Conservation (phyloP, 2,888 invertebrate species). For the Aelia acuminata region DNA sequence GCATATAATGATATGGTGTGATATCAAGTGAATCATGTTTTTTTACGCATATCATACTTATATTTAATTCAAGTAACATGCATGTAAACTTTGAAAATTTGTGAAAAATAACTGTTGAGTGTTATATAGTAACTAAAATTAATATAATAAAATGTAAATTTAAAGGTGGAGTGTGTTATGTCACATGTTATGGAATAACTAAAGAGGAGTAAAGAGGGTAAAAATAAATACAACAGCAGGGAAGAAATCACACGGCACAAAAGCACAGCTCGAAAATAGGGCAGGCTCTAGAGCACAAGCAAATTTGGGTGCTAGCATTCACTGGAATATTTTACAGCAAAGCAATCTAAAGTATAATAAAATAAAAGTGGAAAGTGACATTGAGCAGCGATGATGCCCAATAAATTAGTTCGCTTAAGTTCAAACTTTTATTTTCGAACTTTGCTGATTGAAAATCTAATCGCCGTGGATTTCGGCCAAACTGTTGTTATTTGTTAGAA, state of each 20-base stretch:
- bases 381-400: conserved; percentile 69
- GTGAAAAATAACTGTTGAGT: background rate
- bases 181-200: conserved; percentile 46
- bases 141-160: conserved; percentile 3
- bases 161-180: conserved; percentile 33
- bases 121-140: background rate
- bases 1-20: background rate
- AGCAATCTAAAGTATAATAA: conserved; percentile 47
- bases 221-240: conserved; percentile 44
- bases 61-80: conserved; percentile 2
- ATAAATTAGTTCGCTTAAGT: conserved; percentile 68
- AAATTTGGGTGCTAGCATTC: conserved; percentile 58
- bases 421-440: conserved; percentile 68
- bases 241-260: conserved; percentile 60
- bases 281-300: conserved; percentile 57
- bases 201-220: conserved; percentile 37
- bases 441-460: conserved; percentile 69
- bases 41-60: background rate
- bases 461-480: conserved; percentile 61
- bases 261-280: conserved; percentile 64
- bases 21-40: background rate
- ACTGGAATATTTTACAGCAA: conserved; percentile 45
- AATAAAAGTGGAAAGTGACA: conserved; percentile 62
- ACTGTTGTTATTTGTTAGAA: conserved; percentile 49
- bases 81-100: conserved; percentile 28